Conservation (phyloP, 2,888 invertebrate species). For the Melanotus villosus region DNA sequence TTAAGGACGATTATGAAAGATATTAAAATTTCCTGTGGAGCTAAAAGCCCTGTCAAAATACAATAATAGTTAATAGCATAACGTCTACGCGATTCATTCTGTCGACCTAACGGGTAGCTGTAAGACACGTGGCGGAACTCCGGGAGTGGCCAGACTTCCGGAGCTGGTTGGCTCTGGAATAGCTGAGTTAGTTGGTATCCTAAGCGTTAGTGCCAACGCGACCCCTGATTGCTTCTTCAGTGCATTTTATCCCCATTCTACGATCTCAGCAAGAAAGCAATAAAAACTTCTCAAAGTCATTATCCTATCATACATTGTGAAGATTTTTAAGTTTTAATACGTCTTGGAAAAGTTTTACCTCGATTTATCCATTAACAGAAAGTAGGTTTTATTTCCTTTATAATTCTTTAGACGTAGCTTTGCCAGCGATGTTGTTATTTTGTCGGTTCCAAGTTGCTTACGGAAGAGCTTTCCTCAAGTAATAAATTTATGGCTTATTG, state of each 20-base stretch:
- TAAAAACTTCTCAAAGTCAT: slow-evolving; percentile 51
- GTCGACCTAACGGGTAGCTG: slow-evolving; percentile 33
- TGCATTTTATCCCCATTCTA: slow-evolving; percentile 1
- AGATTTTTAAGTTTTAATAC: slow-evolving; percentile 45
- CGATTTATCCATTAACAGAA: slow-evolving; percentile 45
- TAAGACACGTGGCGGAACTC: slow-evolving; percentile 46
- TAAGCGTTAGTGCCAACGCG: slow-evolving; percentile 22
- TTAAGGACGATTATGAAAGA: slow-evolving; percentile 39
- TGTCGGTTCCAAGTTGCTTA: slow-evolving; percentile 43
- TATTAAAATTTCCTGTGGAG: slow-evolving; percentile 48
- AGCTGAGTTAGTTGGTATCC: slow-evolving; percentile 33
- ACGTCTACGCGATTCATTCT: slow-evolving; percentile 45
- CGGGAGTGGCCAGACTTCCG: slow-evolving; percentile 47
- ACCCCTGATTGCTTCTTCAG: slow-evolving; percentile 34
- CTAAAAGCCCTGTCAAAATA: slow-evolving; percentile 50
- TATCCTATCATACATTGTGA: slow-evolving; percentile 50
- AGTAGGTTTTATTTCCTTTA: slow-evolving; percentile 42
- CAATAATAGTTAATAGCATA: slow-evolving; percentile 46
- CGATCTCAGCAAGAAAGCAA: slow-evolving; percentile 34
- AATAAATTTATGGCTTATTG: slow-evolving; percentile 44
- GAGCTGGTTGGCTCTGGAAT: slow-evolving; percentile 38
- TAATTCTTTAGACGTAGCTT: slow-evolving; percentile 44
- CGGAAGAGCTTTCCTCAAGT: slow-evolving; percentile 38
- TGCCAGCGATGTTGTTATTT: slow-evolving; percentile 36
- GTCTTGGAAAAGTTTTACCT: slow-evolving; percentile 40